Base-by-base conservation (phyloP, 2,888 invertebrate genomes). In the Apocheima hispidaria region DNA sequence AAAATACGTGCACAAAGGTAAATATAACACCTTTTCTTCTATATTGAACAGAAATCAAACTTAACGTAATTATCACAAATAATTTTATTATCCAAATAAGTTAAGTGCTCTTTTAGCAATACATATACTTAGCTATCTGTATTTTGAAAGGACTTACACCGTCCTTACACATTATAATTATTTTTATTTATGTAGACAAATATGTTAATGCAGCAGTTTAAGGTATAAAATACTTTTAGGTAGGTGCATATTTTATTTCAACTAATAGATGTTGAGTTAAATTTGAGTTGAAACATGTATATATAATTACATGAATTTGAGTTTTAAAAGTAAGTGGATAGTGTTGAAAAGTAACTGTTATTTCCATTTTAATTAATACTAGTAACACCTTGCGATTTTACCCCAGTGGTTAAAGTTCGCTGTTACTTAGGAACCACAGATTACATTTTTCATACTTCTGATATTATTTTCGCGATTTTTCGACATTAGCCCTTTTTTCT, bases 1-100 rank as follows among this genome's bases (percentile, higher is more conserved):
- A 83, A 52, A 14, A 60, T 14, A 50, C 62, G 41, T 84, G 85
- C 63, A 90, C 91, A 14, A 92, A 92, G 92, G 92, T 92, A 92
- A 92, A 87, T 90, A 87, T 78, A n/a, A 56, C 35, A 18, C 14
- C 2, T 26, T 28, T 44, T 44, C 44, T 49, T 44, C 49, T 48
- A 67, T 44, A 70, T 66, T 50, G 52, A 44, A 56, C 35, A 48
- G 9, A 50, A 50, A 60, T 6, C 26, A n/a, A 14, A 23, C 41
- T 16, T 9, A 20, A 26, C 41, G 16, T 9, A 20, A 26, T 7
- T 36, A 21, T 21, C 12, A 36, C 7, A 41, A 38, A 35, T 30
- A 5, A 33, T 18, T 41, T 14, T 18, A 10, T 26, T 35, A 26
- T 4, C 33, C 14, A 20, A 48, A 21, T 55, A 30, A 21, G 7